Evolutionary conservation across 2,888 invertebrate species (phyloP).

Genomic region (Plagiodera versicolora): DNA sequence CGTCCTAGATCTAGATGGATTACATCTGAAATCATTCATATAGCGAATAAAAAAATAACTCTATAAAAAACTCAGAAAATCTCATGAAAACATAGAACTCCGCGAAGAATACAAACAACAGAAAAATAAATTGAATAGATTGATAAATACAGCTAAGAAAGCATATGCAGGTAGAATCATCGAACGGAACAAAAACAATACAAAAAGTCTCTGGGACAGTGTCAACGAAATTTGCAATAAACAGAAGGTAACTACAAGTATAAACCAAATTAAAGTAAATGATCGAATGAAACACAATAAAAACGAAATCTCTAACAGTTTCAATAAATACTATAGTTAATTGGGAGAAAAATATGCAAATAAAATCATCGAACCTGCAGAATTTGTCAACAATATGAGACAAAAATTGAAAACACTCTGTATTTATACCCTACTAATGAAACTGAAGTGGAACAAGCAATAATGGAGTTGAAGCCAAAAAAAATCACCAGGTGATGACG

Average conservation of each 20-base stretch:
- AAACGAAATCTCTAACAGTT: neutral
- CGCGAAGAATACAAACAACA: neutral
- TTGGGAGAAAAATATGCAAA: too few species aligned
- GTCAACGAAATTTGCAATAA: neutral
- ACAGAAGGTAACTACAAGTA: neutral
- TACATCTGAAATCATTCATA: neutral
- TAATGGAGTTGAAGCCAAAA: neutral
- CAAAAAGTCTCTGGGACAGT: neutral
- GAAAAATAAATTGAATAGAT: neutral
- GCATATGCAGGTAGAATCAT: neutral
- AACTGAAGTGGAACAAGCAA: neutral
- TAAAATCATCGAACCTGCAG: too few species aligned
- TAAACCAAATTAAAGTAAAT: neutral
- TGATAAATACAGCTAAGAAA: neutral
- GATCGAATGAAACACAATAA: neutral
- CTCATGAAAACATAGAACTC: neutral
- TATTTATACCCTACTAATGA: neutral
- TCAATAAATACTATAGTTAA: too few species aligned
- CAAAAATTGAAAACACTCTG: too few species aligned
- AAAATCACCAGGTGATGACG: too few species aligned
- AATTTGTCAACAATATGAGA: too few species aligned
- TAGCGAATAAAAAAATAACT: neutral
- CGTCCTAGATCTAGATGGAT: constrained; percentile 1
- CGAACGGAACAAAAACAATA: constrained; percentile 8
- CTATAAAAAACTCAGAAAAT: neutral